phyloP scores from a whole-genome alignment of 1,140 invertebrate species.

The Trichomalopsis sarcophagae region DNA sequence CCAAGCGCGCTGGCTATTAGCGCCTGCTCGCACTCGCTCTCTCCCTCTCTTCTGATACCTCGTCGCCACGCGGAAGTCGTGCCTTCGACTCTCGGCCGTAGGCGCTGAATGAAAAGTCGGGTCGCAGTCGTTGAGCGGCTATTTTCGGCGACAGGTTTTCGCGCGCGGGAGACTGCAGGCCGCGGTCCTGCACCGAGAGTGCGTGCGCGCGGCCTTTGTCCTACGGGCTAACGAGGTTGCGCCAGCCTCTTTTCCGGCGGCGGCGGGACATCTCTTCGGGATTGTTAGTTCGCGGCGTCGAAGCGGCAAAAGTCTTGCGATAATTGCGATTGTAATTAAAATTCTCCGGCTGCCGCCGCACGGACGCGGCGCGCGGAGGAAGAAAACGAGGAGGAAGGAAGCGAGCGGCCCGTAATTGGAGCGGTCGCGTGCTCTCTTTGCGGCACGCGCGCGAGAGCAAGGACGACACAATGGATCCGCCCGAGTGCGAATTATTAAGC shows the following conservation, averaged over 20 bases:
- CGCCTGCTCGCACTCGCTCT: slow-evolving; percentile 19
- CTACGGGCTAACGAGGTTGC: neutral
- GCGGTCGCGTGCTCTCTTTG: slow-evolving; percentile 67
- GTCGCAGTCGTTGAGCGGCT: neutral
- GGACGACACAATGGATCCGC: slow-evolving; percentile 69
- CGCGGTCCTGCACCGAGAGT: neutral
- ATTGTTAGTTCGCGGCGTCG: slow-evolving; percentile 63
- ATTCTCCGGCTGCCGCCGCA: slow-evolving; percentile 59
- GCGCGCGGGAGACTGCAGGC: neutral
- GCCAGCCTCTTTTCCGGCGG: neutral
- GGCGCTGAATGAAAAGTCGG: neutral
- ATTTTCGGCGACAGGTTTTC: no score
- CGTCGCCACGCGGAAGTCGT: no score
- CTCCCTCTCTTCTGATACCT: neutral
- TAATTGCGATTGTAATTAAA: slow-evolving; percentile 74
- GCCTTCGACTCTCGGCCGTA: no score
- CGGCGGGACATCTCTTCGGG: neutral
- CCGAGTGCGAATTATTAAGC: slow-evolving; percentile 74
- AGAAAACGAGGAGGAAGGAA: slow-evolving; percentile 3
- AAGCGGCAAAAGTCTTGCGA: slow-evolving; percentile 60
- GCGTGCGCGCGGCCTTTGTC: neutral
- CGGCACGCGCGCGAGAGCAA: slow-evolving; percentile 43
- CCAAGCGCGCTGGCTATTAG: slow-evolving; percentile 55
- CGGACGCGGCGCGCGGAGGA: neutral
- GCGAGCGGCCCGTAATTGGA: slow-evolving; percentile 68